Evolutionary conservation across 2,113 vertebrate genomes (phyloP).

Genomic region (Verasper variegatus): DNA sequence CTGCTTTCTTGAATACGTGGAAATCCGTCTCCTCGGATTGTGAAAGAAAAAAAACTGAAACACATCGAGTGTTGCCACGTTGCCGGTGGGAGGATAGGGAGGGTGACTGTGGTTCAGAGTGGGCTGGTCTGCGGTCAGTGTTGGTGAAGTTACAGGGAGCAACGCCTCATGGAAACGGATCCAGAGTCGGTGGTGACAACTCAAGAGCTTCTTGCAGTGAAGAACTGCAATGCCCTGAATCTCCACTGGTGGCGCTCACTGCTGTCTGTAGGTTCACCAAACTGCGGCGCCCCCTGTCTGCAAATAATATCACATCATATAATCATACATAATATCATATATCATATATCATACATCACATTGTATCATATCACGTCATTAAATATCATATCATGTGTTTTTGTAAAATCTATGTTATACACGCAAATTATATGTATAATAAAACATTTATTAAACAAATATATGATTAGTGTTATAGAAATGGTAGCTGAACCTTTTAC

Average conservation of each 20-base stretch:
- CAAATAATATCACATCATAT: not conserved
- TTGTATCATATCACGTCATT: not conserved
- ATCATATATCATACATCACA: too few relatives aligned
- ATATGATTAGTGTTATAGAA: too few relatives aligned
- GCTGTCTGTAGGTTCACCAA: not conserved
- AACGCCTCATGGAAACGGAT: not conserved
- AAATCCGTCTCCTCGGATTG: not conserved
- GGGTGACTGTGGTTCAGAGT: not conserved
- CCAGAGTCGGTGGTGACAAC: conserved; percentile 9
- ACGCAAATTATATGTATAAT: too few relatives aligned
- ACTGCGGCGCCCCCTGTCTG: not conserved
- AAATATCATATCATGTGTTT: not conserved
- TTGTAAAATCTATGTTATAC: too few relatives aligned
- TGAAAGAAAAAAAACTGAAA: not conserved
- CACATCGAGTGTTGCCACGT: conserved; percentile 63
- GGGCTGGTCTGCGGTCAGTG: conserved; percentile 51
- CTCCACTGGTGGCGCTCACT: conserved; percentile 34
- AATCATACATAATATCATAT: too few relatives aligned
- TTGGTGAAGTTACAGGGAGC: not conserved
- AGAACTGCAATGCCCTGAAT: not conserved
- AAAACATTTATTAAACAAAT: too few relatives aligned
- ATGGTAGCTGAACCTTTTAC: too few relatives aligned
- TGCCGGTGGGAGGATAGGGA: conserved; percentile 54
- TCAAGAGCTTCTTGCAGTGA: not conserved
- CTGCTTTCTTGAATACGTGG: not conserved